Conservation (phyloP, 2,888 invertebrate genomes). For the Hipparchia semele region DNA sequence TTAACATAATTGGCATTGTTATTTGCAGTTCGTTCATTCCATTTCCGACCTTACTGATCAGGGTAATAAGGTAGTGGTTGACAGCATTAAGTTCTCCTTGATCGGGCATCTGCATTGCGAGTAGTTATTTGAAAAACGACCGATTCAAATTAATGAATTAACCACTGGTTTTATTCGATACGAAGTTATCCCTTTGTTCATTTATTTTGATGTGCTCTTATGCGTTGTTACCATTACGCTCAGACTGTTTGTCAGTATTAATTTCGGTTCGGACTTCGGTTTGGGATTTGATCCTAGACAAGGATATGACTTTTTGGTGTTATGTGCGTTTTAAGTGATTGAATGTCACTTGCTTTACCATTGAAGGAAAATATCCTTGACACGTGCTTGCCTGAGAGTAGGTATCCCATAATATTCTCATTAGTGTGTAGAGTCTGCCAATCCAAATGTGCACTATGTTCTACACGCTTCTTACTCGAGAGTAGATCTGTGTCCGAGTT, state of each 20-base stretch:
- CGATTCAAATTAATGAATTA: conserved; percentile 61
- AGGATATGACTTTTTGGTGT: too few species aligned
- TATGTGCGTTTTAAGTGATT: too few species aligned
- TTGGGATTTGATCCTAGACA: too few species aligned
- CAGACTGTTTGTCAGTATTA: background rate
- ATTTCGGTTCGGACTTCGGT: background rate
- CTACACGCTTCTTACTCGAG: too few species aligned
- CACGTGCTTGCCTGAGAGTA: too few species aligned
- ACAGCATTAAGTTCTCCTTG: conserved; percentile 25
- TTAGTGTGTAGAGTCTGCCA: too few species aligned
- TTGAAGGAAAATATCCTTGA: too few species aligned
- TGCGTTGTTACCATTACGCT: conserved; percentile 16
- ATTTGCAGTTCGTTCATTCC: conserved; percentile 35
- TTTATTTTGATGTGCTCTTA: conserved; percentile 17
- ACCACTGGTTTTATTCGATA: conserved; percentile 50
- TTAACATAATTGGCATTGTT: conserved; percentile 45
- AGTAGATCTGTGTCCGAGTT: too few species aligned
- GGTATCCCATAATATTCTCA: too few species aligned
- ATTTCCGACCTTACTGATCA: conserved; percentile 35
- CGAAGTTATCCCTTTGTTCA: conserved; percentile 33
- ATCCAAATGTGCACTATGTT: too few species aligned
- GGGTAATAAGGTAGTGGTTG: conserved; percentile 18
- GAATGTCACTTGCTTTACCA: too few species aligned
- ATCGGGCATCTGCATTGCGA: conserved; percentile 39
- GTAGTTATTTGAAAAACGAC: conserved; percentile 51